Evolutionary conservation across 64 coral and sea anemone species (phyloP), one percentile per base, ranked within the genome.

Genomic region (Hydrozoanthus tunicans): DNA sequence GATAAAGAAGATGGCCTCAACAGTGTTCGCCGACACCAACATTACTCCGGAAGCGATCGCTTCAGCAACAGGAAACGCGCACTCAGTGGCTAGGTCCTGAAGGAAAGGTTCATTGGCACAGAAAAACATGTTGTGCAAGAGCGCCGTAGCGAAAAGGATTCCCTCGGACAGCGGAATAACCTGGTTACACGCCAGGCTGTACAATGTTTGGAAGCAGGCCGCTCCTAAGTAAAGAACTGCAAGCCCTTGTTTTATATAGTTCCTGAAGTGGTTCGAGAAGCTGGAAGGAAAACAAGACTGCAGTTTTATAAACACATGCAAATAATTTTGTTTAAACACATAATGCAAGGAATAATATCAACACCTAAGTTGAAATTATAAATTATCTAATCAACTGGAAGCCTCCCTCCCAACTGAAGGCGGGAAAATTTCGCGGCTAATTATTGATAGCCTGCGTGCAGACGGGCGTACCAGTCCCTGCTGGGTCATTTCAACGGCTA

Each of bases 71-170:
- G 79, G 79, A 27, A 81, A 81, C 20, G 79, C 79, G 23, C 13
- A 9, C 10, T 81, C 79, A 15, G 79, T 59, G 0, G 25, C 79
- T 11, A 81, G 26, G 11, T 81, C 79, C 59, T 63, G 59, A 9
- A 81, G 79, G 24, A 81, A 62, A 8, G 79, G 79, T 26, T 81
- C 79, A 62, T 81, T 81, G 6, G 79, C 79, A 81, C 79, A 81
- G 58, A 81, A 81, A 59, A 81, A 81, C 79, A 81, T 81, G 59
- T 81, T 64, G 79, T 81, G 79, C 43, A 81, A 13, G 56, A 81
- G 64, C 8, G 79, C 79, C 7, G 79, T 81, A 13, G 79, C 79
- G 14, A 81, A 81, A 14, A 81, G 79, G 15, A 81, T 64, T 12
- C 2, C 59, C 26, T 64, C 11, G 4, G 59, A 15, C 12, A 81